Evolutionary conservation across 2,797 vertebrate species (phyloP).

Genomic region (Semaprochilodus insignis): DNA sequence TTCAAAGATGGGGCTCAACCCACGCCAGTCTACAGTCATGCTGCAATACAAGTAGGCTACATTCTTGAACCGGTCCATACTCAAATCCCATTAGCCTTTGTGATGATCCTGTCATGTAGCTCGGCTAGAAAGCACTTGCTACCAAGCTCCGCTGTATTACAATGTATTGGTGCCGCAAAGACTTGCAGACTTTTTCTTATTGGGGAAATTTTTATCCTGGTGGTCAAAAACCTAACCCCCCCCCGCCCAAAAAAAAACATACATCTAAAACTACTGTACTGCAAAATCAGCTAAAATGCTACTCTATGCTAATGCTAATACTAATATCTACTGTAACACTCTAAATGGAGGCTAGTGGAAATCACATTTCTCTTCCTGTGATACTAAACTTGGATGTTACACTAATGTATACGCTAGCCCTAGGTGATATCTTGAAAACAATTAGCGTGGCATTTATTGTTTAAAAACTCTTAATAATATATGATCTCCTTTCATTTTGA

Average conservation of each 20-base stretch:
- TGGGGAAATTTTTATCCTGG: neutral
- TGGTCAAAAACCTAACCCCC: neutral
- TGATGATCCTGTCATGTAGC: neutral
- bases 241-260: too few species aligned
- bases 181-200: neutral
- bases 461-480: too few species aligned
- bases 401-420: too few species aligned
- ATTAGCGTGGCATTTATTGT: too few species aligned
- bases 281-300: too few species aligned
- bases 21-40: constrained; percentile 4
- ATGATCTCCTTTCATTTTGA: too few species aligned
- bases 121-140: neutral
- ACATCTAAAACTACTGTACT: neutral
- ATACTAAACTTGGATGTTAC: too few species aligned
- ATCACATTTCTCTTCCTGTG: too few species aligned
- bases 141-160: neutral
- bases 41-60: constrained; percentile 23
- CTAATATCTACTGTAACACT: too few species aligned
- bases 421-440: too few species aligned
- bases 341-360: neutral
- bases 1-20: constrained; percentile 15
- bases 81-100: constrained; percentile 9
- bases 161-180: neutral
- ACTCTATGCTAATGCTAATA: neutral
- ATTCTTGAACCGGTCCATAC: neutral